phyloP scores from a whole-genome alignment of 1,140 invertebrate species.

The Bombus picipes region DNA sequence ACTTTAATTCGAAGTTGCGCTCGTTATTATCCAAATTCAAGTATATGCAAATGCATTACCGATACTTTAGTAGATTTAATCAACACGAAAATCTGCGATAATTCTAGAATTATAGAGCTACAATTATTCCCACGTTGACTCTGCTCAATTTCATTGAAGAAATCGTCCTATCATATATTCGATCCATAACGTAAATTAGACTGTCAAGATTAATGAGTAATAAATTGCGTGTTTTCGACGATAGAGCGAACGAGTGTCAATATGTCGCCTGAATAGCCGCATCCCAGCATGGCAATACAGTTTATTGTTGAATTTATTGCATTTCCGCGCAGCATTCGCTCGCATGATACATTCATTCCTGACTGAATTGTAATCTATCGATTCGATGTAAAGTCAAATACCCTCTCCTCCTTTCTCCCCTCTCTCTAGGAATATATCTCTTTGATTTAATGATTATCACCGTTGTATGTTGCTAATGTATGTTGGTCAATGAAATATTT shows the following conservation, averaged over 20 bases:
- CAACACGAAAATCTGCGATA: neutral
- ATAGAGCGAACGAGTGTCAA: conserved; percentile 52
- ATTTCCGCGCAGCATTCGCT: conserved; percentile 30
- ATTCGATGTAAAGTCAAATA: conserved; percentile 55
- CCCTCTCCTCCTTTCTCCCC: neutral
- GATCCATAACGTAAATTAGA: conserved; percentile 45
- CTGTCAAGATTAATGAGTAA: conserved; percentile 51
- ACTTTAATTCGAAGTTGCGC: conserved; percentile 21
- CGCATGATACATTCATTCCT: conserved; percentile 38
- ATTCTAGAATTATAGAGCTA: conserved; percentile 35
- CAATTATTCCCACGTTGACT: conserved; percentile 21
- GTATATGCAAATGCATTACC: neutral
- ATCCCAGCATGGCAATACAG: conserved; percentile 36
- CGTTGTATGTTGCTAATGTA: conserved; percentile 8
- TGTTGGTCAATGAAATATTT: conserved; percentile 27
- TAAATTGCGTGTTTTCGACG: conserved; percentile 48
- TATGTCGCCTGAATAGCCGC: conserved; percentile 49
- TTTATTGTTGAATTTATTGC: conserved; percentile 63
- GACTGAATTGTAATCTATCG: conserved; percentile 59
- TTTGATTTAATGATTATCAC: conserved; percentile 47
- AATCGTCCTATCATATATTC: conserved; percentile 33
- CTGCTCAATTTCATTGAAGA: conserved; percentile 33
- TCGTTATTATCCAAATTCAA: neutral
- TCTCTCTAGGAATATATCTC: neutral
- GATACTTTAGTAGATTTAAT: conserved; percentile 44